These are phyloP conservation scores for Andrena trimmerana DNA, from an alignment of 2,888 invertebrate species.

Conservation along the genomic window DNA sequence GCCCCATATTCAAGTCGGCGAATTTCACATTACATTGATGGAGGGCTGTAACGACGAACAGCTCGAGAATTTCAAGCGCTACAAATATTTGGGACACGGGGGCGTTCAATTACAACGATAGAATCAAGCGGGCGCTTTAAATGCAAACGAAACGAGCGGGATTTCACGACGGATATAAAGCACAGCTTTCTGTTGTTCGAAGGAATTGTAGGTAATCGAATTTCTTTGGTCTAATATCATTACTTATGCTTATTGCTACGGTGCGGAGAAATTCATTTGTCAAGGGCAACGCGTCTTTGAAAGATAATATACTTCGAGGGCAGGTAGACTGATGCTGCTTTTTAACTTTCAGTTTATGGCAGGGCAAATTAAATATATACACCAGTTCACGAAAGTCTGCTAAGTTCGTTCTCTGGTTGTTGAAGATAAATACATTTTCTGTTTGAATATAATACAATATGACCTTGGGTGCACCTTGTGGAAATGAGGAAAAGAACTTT, in stretches of 20 bases:
- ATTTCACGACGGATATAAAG: neutral
- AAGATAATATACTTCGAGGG: neutral
- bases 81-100: constrained; percentile 1
- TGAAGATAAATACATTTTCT: no score
- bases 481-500: no score
- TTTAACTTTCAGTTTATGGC: no score
- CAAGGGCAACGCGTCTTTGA: neutral
- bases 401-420: no score
- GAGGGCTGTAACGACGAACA: constrained; percentile 16
- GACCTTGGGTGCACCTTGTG: no score
- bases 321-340: no score
- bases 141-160: constrained; percentile 8
- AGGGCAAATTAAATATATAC: no score
- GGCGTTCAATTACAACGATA: neutral
- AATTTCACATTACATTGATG: constrained; percentile 29
- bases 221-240: neutral
- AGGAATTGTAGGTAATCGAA: neutral
- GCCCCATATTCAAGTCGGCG: constrained; percentile 15
- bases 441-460: no score
- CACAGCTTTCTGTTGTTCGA: neutral
- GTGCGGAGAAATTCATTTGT: neutral
- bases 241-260: neutral
- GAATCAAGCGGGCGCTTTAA: neutral
- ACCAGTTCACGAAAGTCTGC: no score
- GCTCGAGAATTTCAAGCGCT: neutral